A percentile compares a stretch with the other conserved stretches of the same genome.
phyloP scores from a whole-genome alignment of 2,113 vertebrate genomes.

The Xenotilapia longispinis region DNA sequence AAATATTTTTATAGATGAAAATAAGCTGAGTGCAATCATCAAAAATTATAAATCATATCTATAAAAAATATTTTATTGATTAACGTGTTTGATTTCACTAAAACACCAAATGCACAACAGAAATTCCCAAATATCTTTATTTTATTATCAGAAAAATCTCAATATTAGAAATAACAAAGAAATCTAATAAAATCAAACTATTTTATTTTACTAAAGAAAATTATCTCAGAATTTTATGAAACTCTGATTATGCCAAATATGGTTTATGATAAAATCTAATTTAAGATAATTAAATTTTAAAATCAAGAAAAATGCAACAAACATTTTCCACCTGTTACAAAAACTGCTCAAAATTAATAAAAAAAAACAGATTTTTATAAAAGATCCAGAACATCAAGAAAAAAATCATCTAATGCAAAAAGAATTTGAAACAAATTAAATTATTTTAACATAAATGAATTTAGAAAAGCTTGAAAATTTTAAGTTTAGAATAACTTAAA shows the following conservation, averaged over 20 bases:
- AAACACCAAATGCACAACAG: neutral
- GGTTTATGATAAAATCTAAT: neutral
- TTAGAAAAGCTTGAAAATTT: neutral
- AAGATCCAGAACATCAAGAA: fast-evolving
- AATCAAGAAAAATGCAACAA: neutral
- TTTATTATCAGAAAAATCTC: neutral
- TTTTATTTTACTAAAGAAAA: neutral
- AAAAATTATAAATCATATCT: neutral
- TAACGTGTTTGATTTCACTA: neutral
- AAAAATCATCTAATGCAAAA: neutral
- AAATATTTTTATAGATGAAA: neutral
- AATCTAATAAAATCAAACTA: neutral
- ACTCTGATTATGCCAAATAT: neutral
- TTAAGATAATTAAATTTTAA: neutral
- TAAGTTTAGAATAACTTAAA: neutral
- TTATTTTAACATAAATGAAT: neutral
- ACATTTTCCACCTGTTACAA: fast-evolving
- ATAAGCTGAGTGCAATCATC: neutral
- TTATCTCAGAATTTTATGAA: neutral
- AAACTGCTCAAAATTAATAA: neutral
- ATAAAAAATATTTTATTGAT: neutral
- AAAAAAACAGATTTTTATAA: fast-evolving
- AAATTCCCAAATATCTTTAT: neutral
- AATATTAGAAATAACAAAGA: neutral
- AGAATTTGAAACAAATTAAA: neutral